Evolutionary conservation across 2,888 invertebrate genomes (phyloP).

Genomic region (Heliothis peltigera): DNA sequence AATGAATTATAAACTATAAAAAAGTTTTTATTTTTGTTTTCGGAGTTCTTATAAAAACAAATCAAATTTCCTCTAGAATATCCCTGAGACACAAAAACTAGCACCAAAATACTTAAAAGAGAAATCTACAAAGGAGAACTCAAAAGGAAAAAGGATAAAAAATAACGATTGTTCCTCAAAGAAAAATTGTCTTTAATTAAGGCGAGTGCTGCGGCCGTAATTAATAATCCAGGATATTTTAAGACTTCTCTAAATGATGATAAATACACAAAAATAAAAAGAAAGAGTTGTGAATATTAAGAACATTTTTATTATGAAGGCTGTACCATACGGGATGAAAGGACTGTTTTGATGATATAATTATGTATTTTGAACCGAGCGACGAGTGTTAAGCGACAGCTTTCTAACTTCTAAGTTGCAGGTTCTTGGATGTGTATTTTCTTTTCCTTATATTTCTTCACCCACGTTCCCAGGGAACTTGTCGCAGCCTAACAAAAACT

Average conservation of each 20-base stretch:
- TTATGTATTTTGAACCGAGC: too few species aligned
- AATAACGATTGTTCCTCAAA: neutral
- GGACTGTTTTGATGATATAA: too few species aligned
- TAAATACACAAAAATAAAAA: conserved; percentile 23
- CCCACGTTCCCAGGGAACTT: too few species aligned
- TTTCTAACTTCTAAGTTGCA: too few species aligned
- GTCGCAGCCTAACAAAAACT: too few species aligned
- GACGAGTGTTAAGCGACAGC: too few species aligned
- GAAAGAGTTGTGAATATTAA: neutral
- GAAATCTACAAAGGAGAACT: conserved; percentile 3
- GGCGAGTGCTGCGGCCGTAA: conserved; percentile 1
- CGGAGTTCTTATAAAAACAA: neutral
- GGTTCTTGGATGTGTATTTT: too few species aligned
- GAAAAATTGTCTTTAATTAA: conserved; percentile 23
- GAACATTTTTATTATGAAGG: conserved; percentile 11
- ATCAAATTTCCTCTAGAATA: too few species aligned
- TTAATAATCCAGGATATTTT: conserved; percentile 26
- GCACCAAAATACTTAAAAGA: conserved; percentile 1
- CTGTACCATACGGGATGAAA: neutral
- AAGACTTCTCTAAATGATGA: conserved; percentile 20
- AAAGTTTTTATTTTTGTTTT: neutral
- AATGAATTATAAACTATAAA: too few species aligned
- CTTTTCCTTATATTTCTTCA: too few species aligned
- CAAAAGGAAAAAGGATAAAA: neutral
- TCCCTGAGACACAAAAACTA: neutral